phyloP scores from a whole-genome alignment of 2,797 vertebrate genomes.

The Vultur gryphus region DNA sequence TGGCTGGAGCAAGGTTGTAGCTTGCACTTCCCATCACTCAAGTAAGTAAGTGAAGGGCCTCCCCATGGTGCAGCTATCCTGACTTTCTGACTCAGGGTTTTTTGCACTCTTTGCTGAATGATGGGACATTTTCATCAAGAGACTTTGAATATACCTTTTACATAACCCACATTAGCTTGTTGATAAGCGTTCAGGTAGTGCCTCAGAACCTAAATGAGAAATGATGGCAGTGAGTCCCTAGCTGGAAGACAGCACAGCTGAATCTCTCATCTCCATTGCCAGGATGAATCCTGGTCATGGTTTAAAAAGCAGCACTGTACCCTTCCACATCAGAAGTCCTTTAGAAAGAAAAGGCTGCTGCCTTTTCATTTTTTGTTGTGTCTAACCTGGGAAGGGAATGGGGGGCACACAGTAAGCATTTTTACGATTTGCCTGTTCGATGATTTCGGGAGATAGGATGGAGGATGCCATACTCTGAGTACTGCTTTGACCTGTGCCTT shows the following conservation, averaged over 20 bases:
- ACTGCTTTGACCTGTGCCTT: neutral
- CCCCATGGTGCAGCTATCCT: neutral
- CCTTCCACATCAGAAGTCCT: neutral
- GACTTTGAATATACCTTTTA: neutral
- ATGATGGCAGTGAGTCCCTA: neutral
- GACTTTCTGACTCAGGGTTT: neutral
- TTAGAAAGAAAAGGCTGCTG: neutral
- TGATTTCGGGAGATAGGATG: neutral
- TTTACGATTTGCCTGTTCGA: accelerated
- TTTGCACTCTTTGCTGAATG: neutral
- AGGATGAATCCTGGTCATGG: neutral
- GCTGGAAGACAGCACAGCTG: neutral
- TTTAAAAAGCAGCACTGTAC: neutral
- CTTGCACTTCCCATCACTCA: neutral
- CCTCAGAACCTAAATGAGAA: neutral
- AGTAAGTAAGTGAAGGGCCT: neutral
- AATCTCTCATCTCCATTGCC: neutral
- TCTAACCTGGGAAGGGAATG: neutral
- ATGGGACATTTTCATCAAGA: neutral
- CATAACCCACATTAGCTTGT: neutral
- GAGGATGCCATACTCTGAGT: neutral
- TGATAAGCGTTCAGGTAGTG: neutral
- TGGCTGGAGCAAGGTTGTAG: neutral
- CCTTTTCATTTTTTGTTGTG: neutral
- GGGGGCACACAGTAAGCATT: accelerated